Base-by-base conservation (phyloP, 2,113 vertebrate genomes). In the Centropus bengalensis region DNA sequence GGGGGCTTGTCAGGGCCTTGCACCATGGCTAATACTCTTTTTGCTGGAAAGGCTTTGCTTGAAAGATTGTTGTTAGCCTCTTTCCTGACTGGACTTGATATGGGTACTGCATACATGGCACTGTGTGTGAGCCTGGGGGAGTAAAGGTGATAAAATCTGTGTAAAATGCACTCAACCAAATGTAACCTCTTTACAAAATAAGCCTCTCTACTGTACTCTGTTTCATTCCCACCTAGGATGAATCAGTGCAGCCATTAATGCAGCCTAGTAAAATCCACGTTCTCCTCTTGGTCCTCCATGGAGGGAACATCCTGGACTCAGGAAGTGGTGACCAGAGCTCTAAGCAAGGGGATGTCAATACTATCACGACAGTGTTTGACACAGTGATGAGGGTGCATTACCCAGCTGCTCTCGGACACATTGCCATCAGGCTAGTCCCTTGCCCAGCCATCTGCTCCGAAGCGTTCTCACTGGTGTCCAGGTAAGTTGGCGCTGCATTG, bases 341-440 rank as follows among this genome's bases (percentile, higher is more conserved):
- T 92, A 99, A 99, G 97, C 99, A 99, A 96, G 99, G 99, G 3
- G 99, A 99, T 38, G 96, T 99, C 94, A 99, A 99, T 97, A 99
- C 99, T 55, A 99, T 99, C 38, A 97, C 98, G 12, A 97, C 98
- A 0, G 99, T 98, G 63, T 99, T 99, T 40, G 99, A 99, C 91
- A 98, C 99, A 0, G 99, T 99, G 96, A 99, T 99, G 98, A 98
- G 99, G 2, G 99, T 99, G 38, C 99, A 99, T 96, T 99, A 99
- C 96, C 99, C 99, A 12, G 97, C 98, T 14, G 99, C 99, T 56
- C 98, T 99, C 54, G 99, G 99, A 44, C 99, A 95, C 96, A 98
- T 99, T 14, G 98, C 99, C 97, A 98, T 99, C 97, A 99, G 98
- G 93, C 97, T 99, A 63, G 99, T 99, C 52, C 99, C 99, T 88